phyloP scores from a whole-genome alignment of 2,797 vertebrate species.

The Scarus forsteni region DNA sequence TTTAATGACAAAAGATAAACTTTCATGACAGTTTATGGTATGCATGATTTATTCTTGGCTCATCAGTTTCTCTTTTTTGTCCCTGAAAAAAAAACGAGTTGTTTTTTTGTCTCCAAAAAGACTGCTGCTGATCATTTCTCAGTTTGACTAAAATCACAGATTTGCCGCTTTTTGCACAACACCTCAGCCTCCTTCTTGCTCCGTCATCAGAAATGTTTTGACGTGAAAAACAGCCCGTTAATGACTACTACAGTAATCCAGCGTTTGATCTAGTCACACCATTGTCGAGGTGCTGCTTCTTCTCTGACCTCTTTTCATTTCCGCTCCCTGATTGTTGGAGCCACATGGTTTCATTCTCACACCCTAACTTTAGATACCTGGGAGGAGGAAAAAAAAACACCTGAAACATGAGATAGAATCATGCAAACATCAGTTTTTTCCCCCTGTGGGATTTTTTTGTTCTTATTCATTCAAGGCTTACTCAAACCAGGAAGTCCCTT shows the following conservation, averaged over 20 bases:
- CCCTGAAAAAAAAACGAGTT: too few relatives aligned
- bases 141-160: constrained; percentile 43
- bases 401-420: constrained; percentile 53
- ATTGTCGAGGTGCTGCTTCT: constrained; percentile 37
- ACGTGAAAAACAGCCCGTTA: not conserved
- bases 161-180: constrained; percentile 31
- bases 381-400: constrained; percentile 28
- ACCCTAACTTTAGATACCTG: constrained; percentile 65
- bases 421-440: constrained; percentile 51
- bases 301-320: constrained; percentile 76
- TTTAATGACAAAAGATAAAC: too few relatives aligned
- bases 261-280: constrained; percentile 32
- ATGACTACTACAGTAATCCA: constrained; percentile 20
- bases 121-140: constrained; percentile 25
- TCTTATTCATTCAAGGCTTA: constrained; percentile 69
- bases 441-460: constrained; percentile 48
- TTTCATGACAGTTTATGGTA: too few relatives aligned
- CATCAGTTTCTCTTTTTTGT: not conserved
- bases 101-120: not conserved
- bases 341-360: constrained; percentile 68
- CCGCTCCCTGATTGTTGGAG: constrained; percentile 49
- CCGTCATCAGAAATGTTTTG: constrained; percentile 34
- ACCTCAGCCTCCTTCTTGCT: constrained; percentile 24
- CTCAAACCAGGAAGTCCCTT: constrained; percentile 73
- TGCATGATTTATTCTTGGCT: too few relatives aligned